Evolutionary conservation across 1,140 invertebrate genomes (phyloP).

Genomic region (Amyelois transitella): DNA sequence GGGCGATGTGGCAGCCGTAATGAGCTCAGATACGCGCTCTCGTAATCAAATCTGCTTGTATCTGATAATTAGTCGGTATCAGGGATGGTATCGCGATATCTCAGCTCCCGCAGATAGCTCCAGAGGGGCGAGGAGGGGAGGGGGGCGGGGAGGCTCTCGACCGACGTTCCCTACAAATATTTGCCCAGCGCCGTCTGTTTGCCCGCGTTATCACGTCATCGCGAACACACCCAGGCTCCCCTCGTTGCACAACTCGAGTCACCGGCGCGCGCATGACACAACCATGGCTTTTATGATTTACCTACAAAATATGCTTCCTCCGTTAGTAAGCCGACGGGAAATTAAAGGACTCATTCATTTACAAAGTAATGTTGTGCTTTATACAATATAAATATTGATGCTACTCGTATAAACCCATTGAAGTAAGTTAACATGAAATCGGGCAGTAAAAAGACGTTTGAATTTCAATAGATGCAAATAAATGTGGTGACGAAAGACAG

Average conservation of each 20-base stretch:
- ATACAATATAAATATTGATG: too few relatives aligned
- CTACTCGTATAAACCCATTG: too few relatives aligned
- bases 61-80: slow-evolving; percentile 68
- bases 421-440: too few relatives aligned
- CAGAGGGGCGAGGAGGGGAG: slow-evolving; percentile 5
- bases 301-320: not conserved
- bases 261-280: not conserved
- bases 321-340: not conserved
- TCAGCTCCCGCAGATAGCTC: slow-evolving; percentile 36
- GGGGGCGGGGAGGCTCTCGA: slow-evolving; percentile 11
- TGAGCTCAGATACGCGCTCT: slow-evolving; percentile 49
- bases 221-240: slow-evolving; percentile 36
- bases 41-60: slow-evolving; percentile 67
- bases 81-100: slow-evolving; percentile 58
- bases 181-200: slow-evolving; percentile 25
- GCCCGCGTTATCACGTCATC: slow-evolving; percentile 43
- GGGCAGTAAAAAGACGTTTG: too few relatives aligned
- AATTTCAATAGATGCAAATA: too few relatives aligned
- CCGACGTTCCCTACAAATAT: slow-evolving; percentile 46
- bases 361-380: too few relatives aligned
- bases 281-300: not conserved
- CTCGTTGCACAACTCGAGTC: not conserved
- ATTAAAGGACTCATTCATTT: not conserved
- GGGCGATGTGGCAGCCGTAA: slow-evolving; percentile 32
- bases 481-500: not conserved